Evolutionary conservation across 2,113 vertebrate genomes (phyloP), one percentile per base, ranked within the genome.

Genomic region (Leptobrachium leishanense): DNA sequence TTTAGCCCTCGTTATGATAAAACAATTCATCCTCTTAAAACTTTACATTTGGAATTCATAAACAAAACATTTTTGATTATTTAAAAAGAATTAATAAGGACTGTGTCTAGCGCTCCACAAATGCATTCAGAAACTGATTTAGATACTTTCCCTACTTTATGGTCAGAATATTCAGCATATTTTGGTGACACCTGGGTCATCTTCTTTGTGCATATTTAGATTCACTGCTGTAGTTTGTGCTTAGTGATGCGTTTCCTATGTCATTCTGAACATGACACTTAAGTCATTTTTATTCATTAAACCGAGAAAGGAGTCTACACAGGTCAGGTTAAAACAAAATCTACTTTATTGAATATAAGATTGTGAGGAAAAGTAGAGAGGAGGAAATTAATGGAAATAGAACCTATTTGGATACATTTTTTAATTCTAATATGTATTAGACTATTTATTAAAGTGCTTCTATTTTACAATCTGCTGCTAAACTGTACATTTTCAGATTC

Each of bases 161-260:
- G 6, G 13, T 66, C 39, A 75, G 63, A 77, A 72, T 79, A 65
- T 20, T 66, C 46, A 73, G 43, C 20, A 13, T 3, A 57, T 11
- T 78, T 5, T 72, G 39, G 57, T 72, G 76, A 53, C 53, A 79
- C 20, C 11, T 44, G n/a, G 3, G 8, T 72, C 43, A 53, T 72
- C 62, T 55, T 77, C 62, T 76, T 6, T 79, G 69, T 72, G 59
- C 59, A 65, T 79, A 72, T 78, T 78, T 68, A 78, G 42, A 78
- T 71, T 43, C 39, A 43, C 20, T 44, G 39, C 70, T 79, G 76
- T 65, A 64, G 39, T 55, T 41, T 72, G 68, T 78, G 76, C n/a
- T 79, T 64, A 50, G 31, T 72, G 76, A 79, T 72, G 59, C 69
- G 12, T 79, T 79, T 65, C 68, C 57, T 72, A 46, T 79, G 68